Conservation (phyloP, 2,888 invertebrate species). For the Eupsilia transversa region DNA sequence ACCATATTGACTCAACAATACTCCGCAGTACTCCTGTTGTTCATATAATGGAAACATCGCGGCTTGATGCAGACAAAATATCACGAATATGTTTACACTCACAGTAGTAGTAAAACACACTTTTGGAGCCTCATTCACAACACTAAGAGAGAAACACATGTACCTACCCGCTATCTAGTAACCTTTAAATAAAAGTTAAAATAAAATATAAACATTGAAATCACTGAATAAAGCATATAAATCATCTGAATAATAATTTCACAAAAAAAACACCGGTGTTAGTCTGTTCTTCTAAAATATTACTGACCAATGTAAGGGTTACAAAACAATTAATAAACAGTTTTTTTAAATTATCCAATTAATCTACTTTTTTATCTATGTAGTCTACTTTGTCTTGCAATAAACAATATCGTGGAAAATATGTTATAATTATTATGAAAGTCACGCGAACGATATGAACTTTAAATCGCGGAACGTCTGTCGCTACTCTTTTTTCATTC, state of each 20-base stretch:
- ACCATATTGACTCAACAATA: slow-evolving; percentile 83
- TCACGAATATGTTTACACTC: slow-evolving; percentile 47
- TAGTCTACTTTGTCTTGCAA: neutral
- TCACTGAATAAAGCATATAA: slow-evolving; percentile 2
- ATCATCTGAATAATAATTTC: slow-evolving; percentile 13
- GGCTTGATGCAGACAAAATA: slow-evolving; percentile 41
- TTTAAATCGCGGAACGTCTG: slow-evolving; percentile 52
- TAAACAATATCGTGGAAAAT: slow-evolving; percentile 4
- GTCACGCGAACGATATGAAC: slow-evolving; percentile 34
- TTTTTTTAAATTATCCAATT: slow-evolving; percentile 10
- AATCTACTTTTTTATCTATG: slow-evolving; percentile 7
- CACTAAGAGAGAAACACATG: slow-evolving; percentile 11
- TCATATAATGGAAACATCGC: slow-evolving; percentile 49
- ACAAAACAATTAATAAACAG: neutral
- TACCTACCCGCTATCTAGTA: neutral
- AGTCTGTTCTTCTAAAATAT: neutral
- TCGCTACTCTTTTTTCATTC: slow-evolving; percentile 50
- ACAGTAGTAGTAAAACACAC: slow-evolving; percentile 31
- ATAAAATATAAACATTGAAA: slow-evolving; percentile 6
- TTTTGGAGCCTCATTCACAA: slow-evolving; percentile 46
- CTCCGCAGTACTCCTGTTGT: slow-evolving; percentile 71
- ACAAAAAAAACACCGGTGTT: slow-evolving; percentile 8
- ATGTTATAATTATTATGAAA: slow-evolving; percentile 24
- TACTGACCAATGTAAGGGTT: slow-evolving; percentile 5
- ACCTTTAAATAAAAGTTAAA: slow-evolving; percentile 19